These are phyloP conservation scores for Hiodon alosoides DNA, from an alignment of 2,113 vertebrate genomes.

Conservation along the genomic window DNA sequence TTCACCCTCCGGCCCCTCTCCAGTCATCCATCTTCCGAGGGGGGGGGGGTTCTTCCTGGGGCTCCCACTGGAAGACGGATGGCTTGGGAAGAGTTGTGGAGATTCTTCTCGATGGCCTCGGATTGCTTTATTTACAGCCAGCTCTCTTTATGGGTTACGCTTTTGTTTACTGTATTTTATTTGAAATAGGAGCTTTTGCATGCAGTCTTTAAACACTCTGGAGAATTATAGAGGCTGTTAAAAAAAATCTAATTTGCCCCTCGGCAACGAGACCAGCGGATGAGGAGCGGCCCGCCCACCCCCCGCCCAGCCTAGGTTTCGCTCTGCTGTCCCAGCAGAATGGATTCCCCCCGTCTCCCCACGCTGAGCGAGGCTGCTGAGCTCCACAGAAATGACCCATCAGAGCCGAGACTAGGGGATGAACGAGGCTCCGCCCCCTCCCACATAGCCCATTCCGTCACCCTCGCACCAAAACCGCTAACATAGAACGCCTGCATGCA, in stretches of 20 bases:
- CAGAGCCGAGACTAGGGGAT: neutral
- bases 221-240: neutral
- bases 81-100: no score
- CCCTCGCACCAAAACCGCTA: neutral
- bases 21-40: no score
- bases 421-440: neutral
- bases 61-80: no score
- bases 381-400: neutral
- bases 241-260: slow-evolving; percentile 18
- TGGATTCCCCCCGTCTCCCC: neutral
- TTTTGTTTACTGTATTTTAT: neutral
- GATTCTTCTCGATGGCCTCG: no score
- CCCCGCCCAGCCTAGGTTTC: neutral
- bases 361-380: neutral
- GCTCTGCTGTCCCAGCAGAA: slow-evolving; percentile 7
- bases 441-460: neutral
- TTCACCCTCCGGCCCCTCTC: neutral
- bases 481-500: neutral
- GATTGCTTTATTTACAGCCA: no score
- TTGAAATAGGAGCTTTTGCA: neutral
- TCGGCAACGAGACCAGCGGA: neutral
- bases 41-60: no score
- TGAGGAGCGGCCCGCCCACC: neutral
- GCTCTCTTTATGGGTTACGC: neutral
- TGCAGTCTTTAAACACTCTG: neutral